Conservation (phyloP, 2,888 invertebrate genomes). For the Ptycholaimellus sp. region DNA sequence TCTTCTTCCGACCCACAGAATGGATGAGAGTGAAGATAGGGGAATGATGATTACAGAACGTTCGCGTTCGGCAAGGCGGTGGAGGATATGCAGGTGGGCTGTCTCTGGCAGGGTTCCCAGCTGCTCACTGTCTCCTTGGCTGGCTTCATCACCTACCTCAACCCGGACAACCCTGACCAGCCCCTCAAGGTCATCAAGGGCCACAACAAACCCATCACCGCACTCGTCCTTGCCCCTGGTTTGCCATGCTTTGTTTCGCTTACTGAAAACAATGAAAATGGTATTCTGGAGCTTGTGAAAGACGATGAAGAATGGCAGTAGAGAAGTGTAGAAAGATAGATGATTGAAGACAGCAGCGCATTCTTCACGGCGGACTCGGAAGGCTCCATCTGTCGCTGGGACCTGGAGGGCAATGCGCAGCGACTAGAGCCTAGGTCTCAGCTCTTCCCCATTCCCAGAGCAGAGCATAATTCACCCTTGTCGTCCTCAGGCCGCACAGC, state of each 20-base stretch:
- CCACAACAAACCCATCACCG: slow-evolving; percentile 89
- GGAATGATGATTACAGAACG: slow-evolving; percentile 33
- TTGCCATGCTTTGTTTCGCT: too few relatives aligned
- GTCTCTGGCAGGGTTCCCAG: slow-evolving; percentile 74
- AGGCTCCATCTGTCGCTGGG: slow-evolving; percentile 45
- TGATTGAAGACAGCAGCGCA: slow-evolving; percentile 45
- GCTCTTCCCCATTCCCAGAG: too few relatives aligned
- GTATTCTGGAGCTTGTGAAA: too few relatives aligned
- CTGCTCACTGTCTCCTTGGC: slow-evolving; percentile 73
- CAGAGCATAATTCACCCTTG: too few relatives aligned
- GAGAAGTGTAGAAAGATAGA: too few relatives aligned
- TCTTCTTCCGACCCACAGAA: background rate
- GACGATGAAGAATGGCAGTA: too few relatives aligned
- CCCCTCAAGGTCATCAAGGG: slow-evolving; percentile 55
- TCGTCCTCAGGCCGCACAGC: slow-evolving; percentile 38
- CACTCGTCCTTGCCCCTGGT: slow-evolving; percentile 45
- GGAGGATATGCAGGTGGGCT: slow-evolving; percentile 47
- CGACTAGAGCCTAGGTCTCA: background rate
- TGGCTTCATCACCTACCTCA: slow-evolving; percentile 78
- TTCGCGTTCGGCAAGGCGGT: slow-evolving; percentile 51
- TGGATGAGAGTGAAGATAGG: background rate
- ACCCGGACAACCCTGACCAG: slow-evolving; percentile 54
- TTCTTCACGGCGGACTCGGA: slow-evolving; percentile 83
- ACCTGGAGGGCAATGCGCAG: background rate
- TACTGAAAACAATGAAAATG: too few relatives aligned